These are phyloP conservation scores for Electrona antarctica DNA, from an alignment of 2,113 vertebrate species.

Conservation along the genomic window DNA sequence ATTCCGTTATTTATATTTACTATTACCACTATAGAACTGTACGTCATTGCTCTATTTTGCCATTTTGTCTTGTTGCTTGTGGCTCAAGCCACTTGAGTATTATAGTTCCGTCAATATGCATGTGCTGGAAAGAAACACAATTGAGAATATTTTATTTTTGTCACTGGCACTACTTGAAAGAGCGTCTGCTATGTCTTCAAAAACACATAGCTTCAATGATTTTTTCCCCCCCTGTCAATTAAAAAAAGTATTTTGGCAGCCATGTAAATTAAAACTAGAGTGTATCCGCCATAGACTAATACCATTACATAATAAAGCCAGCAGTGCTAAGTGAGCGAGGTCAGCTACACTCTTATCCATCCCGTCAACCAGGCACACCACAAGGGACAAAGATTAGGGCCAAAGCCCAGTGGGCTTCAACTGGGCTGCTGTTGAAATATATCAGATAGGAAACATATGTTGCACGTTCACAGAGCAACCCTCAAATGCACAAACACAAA, in stretches of 20 bases:
- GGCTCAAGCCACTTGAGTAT: too few species aligned
- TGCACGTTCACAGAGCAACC: neutral
- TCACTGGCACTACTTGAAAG: too few species aligned
- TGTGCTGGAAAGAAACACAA: too few species aligned
- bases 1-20: too few species aligned
- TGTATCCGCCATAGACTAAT: neutral
- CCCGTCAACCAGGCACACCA: constrained; percentile 1
- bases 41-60: too few species aligned
- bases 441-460: constrained; percentile 6
- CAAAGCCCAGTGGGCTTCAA: neutral
- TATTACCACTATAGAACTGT: too few species aligned
- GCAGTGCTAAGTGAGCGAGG: neutral
- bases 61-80: too few species aligned
- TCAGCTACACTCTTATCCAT: neutral
- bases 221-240: too few species aligned
- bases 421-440: neutral
- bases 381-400: constrained; percentile 4
- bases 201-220: too few species aligned
- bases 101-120: too few species aligned
- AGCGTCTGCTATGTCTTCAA: too few species aligned
- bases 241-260: neutral
- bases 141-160: too few species aligned
- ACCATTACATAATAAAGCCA: constrained; percentile 19
- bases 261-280: neutral
- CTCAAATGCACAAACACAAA: neutral